These are phyloP conservation scores for Arbacia lixula DNA, from an alignment of 53 echinoderm and acorn worm species.

Conservation along the genomic window DNA sequence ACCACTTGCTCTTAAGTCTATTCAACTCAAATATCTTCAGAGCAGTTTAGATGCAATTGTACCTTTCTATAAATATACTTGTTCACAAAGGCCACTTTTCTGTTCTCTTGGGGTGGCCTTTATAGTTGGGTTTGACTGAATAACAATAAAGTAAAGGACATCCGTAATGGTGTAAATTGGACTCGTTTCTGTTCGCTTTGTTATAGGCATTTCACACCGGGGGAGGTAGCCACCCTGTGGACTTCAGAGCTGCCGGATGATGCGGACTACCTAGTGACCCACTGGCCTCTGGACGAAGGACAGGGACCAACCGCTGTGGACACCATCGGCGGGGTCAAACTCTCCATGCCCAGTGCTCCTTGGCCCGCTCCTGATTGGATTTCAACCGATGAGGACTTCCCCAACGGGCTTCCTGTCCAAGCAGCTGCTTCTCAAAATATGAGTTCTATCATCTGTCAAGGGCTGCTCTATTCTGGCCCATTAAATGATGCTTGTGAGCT, in stretches of 20 bases:
- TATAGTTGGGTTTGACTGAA: no score
- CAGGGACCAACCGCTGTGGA: conserved; percentile 74
- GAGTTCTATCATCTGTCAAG: conserved; percentile 52
- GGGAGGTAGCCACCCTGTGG: conserved; percentile 76
- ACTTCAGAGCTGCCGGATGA: conserved; percentile 40
- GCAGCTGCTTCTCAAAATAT: conserved; percentile 38
- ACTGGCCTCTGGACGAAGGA: conserved; percentile 92
- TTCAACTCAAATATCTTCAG: no score
- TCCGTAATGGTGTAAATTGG: no score
- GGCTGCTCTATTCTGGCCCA: conserved; percentile 60
- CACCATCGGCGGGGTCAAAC: conserved; percentile 49
- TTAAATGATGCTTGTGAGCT: conserved; percentile 63
- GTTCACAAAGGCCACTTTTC: no score
- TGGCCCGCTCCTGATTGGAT: conserved; percentile 82
- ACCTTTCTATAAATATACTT: no score
- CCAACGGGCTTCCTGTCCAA: conserved; percentile 13
- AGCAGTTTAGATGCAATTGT: no score
- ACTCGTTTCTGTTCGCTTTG: background rate
- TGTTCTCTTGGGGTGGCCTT: no score
- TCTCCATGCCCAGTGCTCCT: conserved; percentile 69
- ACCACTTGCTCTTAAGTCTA: no score
- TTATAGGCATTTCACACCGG: conserved; percentile 63
- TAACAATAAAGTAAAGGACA: no score
- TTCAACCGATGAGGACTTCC: conserved; percentile 70
- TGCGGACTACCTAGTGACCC: conserved; percentile 55